These are phyloP conservation scores for Carabus problematicus DNA, from an alignment of 2,888 invertebrate genomes.

Conservation along the genomic window DNA sequence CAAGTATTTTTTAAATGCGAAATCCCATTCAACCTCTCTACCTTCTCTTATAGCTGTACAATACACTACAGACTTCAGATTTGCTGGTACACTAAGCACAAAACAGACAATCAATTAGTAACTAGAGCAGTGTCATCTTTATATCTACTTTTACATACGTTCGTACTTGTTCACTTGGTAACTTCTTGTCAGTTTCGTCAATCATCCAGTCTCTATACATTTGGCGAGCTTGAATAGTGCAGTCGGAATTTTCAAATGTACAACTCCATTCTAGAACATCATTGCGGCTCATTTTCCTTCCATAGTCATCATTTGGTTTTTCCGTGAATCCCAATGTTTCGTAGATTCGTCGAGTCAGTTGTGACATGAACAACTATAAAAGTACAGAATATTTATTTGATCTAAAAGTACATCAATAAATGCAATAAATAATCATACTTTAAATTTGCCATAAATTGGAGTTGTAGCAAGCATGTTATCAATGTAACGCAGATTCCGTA, in stretches of 20 bases:
- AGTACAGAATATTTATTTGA: background rate
- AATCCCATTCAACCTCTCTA: conserved; percentile 74
- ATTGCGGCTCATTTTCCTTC: conserved; percentile 69
- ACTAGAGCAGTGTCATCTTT: background rate
- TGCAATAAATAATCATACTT: conserved; percentile 56
- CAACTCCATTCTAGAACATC: conserved; percentile 69
- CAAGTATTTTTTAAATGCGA: conserved; percentile 71
- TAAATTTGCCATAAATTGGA: conserved; percentile 69
- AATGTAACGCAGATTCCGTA: conserved; percentile 67
- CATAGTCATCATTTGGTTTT: conserved; percentile 51
- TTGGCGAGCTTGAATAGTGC: conserved; percentile 66
- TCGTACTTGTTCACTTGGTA: conserved; percentile 68
- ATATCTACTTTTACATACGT: conserved; percentile 50
- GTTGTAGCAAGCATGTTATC: conserved; percentile 68
- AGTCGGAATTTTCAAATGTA: conserved; percentile 67
- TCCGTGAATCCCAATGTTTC: conserved; percentile 58
- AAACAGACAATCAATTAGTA: background rate
- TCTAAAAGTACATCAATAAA: too few species aligned
- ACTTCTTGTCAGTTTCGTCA: conserved; percentile 54
- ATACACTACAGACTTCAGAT: conserved; percentile 74
- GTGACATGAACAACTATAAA: conserved; percentile 68
- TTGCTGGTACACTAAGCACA: conserved; percentile 70
- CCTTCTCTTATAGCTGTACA: conserved; percentile 76
- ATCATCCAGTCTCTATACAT: conserved; percentile 68
- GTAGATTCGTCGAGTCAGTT: conserved; percentile 70